These are phyloP conservation scores for Leucophenga maculata DNA, from an alignment of 2,888 invertebrate genomes.

Conservation along the genomic window DNA sequence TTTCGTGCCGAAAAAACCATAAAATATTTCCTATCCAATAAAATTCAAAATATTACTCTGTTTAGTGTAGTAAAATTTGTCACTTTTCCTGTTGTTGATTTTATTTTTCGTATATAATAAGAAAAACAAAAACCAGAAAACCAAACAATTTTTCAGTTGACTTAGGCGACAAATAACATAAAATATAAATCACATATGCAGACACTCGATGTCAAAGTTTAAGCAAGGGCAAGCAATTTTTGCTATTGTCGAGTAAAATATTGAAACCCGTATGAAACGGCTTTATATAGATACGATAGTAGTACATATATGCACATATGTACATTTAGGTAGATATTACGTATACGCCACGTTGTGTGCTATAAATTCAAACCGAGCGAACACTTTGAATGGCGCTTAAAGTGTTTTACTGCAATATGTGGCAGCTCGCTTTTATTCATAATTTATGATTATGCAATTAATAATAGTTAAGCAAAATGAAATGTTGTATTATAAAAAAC, in stretches of 20 bases:
- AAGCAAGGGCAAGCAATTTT: conserved; percentile 9
- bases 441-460: neutral
- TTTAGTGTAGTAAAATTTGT: neutral
- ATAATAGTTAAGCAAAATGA: neutral
- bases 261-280: too few species aligned
- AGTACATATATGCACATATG: neutral
- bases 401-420: neutral
- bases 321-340: conserved; percentile 45
- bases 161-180: conserved; percentile 53
- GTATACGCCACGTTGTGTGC: conserved; percentile 32
- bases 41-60: neutral
- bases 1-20: neutral
- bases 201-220: conserved; percentile 5
- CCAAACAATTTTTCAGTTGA: conserved; percentile 55
- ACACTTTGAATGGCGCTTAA: neutral
- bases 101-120: neutral
- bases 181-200: conserved; percentile 48
- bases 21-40: neutral
- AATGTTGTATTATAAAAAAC: too few species aligned
- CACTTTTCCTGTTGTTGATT: neutral
- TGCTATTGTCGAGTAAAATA: neutral
- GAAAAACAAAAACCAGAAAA: neutral
- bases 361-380: neutral
- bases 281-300: too few species aligned
- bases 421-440: neutral